Base-by-base conservation (phyloP, 1,140 invertebrate species). In the Pseudomyrmex flavicornis region DNA sequence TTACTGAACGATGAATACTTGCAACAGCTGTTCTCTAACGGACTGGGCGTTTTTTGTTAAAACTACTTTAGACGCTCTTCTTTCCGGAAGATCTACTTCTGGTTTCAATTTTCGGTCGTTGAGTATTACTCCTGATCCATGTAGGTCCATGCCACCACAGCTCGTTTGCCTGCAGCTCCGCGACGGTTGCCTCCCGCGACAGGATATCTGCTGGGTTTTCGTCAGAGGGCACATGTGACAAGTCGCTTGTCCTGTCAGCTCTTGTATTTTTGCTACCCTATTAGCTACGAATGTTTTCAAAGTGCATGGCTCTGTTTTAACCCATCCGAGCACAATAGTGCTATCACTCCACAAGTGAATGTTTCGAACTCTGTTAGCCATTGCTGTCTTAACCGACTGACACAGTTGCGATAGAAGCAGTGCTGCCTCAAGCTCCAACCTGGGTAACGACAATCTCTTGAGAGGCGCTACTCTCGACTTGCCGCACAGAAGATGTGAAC, bases 381-480 rank as follows among this genome's bases (percentile, higher is more conserved):
- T 0, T 1, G 58, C 66, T 7, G 1, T 35, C 0, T 5, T 46
- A 2, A 68, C 61, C 0, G n/a, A 58, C 2, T 50, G 0, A 3
- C n/a, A 12, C 10, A 62, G 46, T 0, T n/a, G 22, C 2, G 15
- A 15, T 0, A 69, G 2, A 5, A 80, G 44, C 0, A 69, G 1
- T 1, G 65, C 63, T 15, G 35, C 56, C 10, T 46, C 56, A 0
- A 80, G 22, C 13, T 80, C 77, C 1, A 82, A n/a, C 1, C 69
- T 4, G 1, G 69, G 59, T n/a, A 82, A 2, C 0, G 68, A 44
- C 0, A 62, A 3, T 0, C 58, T 62, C 4, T 65, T 82, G 0
- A 82, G 2, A 0, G 79, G 59, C n/a, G 68, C 69, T 0, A 73
- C 48, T 17, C 22, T 82, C 1, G 79, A 63, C 13, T 82, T 82